Percentiles rank a stretch among this genome's conserved stretches.
These are phyloP conservation scores for Siderastrea radians DNA, from an alignment of 92 coral and sea anemone species.

Conservation along the genomic window DNA sequence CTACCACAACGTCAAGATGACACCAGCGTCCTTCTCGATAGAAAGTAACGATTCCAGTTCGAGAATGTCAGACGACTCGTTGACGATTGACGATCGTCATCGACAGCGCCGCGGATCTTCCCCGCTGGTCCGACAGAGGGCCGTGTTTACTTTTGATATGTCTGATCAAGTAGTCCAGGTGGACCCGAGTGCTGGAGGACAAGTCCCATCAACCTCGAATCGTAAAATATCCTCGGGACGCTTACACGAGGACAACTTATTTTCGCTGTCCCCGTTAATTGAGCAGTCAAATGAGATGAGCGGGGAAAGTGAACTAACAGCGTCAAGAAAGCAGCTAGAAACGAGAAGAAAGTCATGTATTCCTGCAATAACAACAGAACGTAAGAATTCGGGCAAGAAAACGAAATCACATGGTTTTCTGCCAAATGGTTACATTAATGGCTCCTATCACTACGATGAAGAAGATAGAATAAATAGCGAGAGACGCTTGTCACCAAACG, in stretches of 20 bases:
- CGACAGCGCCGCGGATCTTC: slow-evolving; percentile 92
- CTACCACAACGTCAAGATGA: slow-evolving; percentile 24
- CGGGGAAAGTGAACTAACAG: slow-evolving; percentile 16
- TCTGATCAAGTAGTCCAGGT: slow-evolving; percentile 60
- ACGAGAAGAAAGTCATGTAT: slow-evolving; percentile 59
- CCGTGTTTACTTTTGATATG: slow-evolving; percentile 86
- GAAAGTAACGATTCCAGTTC: slow-evolving; percentile 81
- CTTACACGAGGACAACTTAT: slow-evolving; percentile 34
- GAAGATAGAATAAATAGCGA: slow-evolving; percentile 54
- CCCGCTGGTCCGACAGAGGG: slow-evolving; percentile 93
- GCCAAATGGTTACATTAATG: slow-evolving; percentile 78
- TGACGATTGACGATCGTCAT: slow-evolving; percentile 68
- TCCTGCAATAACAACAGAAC: slow-evolving; percentile 63
- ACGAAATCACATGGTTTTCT: slow-evolving; percentile 2
- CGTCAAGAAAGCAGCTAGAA: slow-evolving; percentile 13
- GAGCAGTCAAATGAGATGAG: slow-evolving; percentile 45
- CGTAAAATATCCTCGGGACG: slow-evolving; percentile 33
- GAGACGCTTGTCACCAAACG: not conserved
- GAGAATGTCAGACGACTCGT: slow-evolving; percentile 77
- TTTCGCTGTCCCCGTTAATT: slow-evolving; percentile 61
- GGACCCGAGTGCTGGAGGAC: slow-evolving; percentile 41
- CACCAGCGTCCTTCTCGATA: slow-evolving; percentile 51
- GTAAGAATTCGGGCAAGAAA: slow-evolving; percentile 32
- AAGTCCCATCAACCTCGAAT: not conserved
- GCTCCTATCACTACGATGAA: slow-evolving; percentile 77